phyloP scores from a whole-genome alignment of 2,888 invertebrate species.

The Pharmacophagus antenor region DNA sequence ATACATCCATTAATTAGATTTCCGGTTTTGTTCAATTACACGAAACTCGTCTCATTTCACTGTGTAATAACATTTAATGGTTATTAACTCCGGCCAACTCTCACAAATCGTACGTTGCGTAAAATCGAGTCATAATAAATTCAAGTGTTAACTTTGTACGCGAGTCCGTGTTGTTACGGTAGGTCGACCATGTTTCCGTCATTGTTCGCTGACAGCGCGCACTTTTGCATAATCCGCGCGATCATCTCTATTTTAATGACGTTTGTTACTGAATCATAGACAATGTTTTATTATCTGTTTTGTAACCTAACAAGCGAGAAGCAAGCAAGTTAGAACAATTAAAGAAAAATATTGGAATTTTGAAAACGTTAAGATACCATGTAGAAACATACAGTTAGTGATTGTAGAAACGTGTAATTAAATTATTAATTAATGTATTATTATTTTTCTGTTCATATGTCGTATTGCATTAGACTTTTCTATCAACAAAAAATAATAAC shows the following conservation, averaged over 20 bases:
- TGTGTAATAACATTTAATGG: not conserved
- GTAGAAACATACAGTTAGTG: too few relatives aligned
- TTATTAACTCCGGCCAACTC: not conserved
- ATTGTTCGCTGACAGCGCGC: conserved; percentile 11
- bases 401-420: not conserved
- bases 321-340: not conserved
- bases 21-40: too few relatives aligned
- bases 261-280: conserved; percentile 20
- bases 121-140: conserved; percentile 19
- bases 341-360: not conserved
- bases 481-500: too few relatives aligned
- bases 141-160: conserved; percentile 11
- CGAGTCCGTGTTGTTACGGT: conserved; percentile 14
- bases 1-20: too few relatives aligned
- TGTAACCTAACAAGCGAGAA: conserved; percentile 15
- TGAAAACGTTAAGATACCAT: not conserved
- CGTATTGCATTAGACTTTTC: too few relatives aligned
- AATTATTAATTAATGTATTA: too few relatives aligned
- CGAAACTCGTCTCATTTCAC: too few relatives aligned
- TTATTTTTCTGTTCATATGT: too few relatives aligned
- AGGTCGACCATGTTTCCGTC: conserved; percentile 3
- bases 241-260: conserved; percentile 25
- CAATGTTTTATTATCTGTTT: conserved; percentile 19
- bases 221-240: conserved; percentile 11
- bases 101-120: conserved; percentile 13